These are phyloP conservation scores for Dexiosoma caninum DNA, from an alignment of 2,888 invertebrate genomes.

Conservation along the genomic window DNA sequence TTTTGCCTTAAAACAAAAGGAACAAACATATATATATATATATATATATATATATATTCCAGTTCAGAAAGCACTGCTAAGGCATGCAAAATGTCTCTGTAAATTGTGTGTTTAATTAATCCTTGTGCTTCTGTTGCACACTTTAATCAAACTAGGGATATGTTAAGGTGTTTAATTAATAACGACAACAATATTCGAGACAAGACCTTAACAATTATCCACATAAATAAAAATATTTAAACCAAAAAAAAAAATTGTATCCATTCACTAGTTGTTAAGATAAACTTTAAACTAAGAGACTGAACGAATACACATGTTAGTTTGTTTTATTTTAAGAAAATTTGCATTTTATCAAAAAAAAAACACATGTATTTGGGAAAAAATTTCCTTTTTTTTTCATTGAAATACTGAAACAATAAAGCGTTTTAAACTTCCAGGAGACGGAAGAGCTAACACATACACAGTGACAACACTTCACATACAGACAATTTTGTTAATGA, in stretches of 20 bases:
- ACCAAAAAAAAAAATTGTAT: constrained; percentile 14
- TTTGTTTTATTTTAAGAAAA: constrained; percentile 43
- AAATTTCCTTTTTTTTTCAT: constrained; percentile 9
- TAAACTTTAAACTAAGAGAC: constrained; percentile 45
- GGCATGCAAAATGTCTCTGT: too few species aligned
- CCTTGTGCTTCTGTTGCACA: not conserved
- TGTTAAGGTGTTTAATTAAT: constrained; percentile 45
- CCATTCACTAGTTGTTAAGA: constrained; percentile 55
- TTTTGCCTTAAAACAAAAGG: too few species aligned
- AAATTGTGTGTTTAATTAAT: not conserved
- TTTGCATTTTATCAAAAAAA: constrained; percentile 43
- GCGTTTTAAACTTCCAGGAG: constrained; percentile 12
- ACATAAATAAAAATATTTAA: constrained; percentile 4
- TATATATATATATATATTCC: too few species aligned
- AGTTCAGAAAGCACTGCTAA: too few species aligned
- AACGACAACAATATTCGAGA: constrained; percentile 19
- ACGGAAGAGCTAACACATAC: not conserved
- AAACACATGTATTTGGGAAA: not conserved
- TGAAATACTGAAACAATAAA: constrained; percentile 21
- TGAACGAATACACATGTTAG: not conserved
- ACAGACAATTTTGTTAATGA: constrained; percentile 60
- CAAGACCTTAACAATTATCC: constrained; percentile 31
- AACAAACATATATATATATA: too few species aligned
- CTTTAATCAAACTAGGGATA: constrained; percentile 10
- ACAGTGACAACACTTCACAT: constrained; percentile 28